Percentiles rank a stretch among this genome's conserved stretches.
Conservation (phyloP, 64 coral and sea anemone genomes). For the Montipora sp. region DNA sequence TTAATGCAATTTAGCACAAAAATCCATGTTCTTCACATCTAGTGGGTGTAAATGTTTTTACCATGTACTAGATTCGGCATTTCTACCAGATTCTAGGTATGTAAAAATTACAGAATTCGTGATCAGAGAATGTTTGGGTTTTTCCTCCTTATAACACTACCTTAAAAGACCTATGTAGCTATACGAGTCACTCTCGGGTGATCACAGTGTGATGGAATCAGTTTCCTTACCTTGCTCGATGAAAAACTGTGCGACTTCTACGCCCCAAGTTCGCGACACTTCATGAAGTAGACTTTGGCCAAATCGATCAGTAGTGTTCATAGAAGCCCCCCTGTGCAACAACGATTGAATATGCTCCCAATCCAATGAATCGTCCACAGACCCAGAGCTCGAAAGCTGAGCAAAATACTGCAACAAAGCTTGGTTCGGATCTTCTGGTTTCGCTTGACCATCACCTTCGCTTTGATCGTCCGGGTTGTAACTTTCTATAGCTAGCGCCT, state of each 20-base stretch:
- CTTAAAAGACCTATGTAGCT: no score
- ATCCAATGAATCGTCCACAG: slow-evolving; percentile 60
- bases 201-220: background rate
- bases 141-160: no score
- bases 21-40: no score
- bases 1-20: no score
- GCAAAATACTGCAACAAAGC: slow-evolving; percentile 58
- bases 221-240: slow-evolving; percentile 51
- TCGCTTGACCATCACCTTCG: background rate
- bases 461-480: background rate
- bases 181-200: no score
- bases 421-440: slow-evolving; percentile 46
- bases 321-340: slow-evolving; percentile 44
- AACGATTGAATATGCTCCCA: slow-evolving; percentile 70
- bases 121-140: no score
- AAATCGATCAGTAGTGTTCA: slow-evolving; percentile 58
- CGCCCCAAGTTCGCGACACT: slow-evolving; percentile 64
- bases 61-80: no score
- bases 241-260: slow-evolving; percentile 70
- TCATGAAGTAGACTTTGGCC: slow-evolving; percentile 77
- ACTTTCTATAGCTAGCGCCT: background rate
- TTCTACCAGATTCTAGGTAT: no score
- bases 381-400: slow-evolving; percentile 49
- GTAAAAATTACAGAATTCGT: no score
- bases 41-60: no score